Evolutionary conservation across 2,888 invertebrate genomes (phyloP).

Genomic region (Mesopsocus fuscifrons): DNA sequence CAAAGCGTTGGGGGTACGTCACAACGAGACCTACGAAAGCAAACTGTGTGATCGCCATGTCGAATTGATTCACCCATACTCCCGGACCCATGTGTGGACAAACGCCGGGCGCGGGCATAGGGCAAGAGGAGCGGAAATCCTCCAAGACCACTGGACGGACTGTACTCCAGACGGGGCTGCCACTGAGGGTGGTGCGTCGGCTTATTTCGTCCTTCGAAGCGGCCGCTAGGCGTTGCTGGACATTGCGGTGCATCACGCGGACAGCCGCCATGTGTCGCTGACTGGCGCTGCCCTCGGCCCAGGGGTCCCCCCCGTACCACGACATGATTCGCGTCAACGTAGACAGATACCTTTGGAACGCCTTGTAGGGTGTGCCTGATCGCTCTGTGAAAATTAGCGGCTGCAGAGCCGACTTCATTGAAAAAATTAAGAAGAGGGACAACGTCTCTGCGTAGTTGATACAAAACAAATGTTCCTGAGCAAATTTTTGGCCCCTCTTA

Average conservation of each 20-base stretch:
- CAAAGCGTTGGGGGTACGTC: conserved; percentile 40
- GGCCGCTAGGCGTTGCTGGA: background rate
- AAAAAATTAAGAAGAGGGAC: conserved; percentile 25
- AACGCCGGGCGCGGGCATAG: conserved; percentile 39
- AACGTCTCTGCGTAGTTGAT: conserved; percentile 23
- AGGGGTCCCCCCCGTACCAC: conserved; percentile 1
- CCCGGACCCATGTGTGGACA: conserved; percentile 36
- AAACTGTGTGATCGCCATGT: conserved; percentile 71
- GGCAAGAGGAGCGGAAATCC: conserved; percentile 9
- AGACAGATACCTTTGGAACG: conserved; percentile 28
- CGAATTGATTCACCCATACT: conserved; percentile 49
- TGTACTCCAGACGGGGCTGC: background rate
- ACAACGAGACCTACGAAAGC: conserved; percentile 66
- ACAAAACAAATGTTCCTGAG: conserved; percentile 23
- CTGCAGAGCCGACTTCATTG: conserved; percentile 24
- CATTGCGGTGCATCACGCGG: background rate
- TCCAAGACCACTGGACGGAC: background rate
- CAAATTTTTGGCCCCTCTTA: conserved; percentile 27
- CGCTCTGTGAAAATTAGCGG: conserved; percentile 28
- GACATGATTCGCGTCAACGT: conserved; percentile 20
- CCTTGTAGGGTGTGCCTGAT: conserved; percentile 28
- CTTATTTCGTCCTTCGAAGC: background rate
- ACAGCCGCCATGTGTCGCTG: background rate
- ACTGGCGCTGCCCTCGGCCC: background rate
- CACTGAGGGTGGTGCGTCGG: background rate